Percentiles rank a stretch among this genome's conserved stretches.
Conservation (phyloP, 2,888 invertebrate genomes). For the Parnassius orleans region DNA sequence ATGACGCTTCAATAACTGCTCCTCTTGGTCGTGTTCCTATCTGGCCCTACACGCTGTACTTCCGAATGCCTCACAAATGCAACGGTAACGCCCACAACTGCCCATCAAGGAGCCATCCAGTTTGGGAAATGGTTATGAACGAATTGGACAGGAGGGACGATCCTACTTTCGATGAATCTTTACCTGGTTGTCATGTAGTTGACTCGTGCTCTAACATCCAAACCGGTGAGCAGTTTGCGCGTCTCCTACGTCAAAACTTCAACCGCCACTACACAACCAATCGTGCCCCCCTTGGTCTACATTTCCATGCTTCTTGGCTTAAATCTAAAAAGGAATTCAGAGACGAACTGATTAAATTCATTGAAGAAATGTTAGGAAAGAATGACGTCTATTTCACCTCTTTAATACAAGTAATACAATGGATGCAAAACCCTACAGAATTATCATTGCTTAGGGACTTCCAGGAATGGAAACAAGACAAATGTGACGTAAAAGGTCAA, state of each 20-base stretch:
- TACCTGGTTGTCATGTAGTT: slow-evolving; percentile 97
- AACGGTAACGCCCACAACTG: slow-evolving; percentile 97
- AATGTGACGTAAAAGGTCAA: slow-evolving; percentile 96
- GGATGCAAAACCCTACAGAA: slow-evolving; percentile 98
- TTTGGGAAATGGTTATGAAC: slow-evolving; percentile 99
- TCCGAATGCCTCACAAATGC: slow-evolving; percentile 97
- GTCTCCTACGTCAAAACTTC: slow-evolving; percentile 95
- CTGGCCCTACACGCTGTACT: slow-evolving; percentile 98
- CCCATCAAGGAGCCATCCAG: slow-evolving; percentile 93
- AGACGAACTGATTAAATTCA: slow-evolving; percentile 94
- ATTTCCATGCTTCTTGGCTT: slow-evolving; percentile 97
- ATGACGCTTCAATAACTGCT: slow-evolving; percentile 96
- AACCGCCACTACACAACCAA: slow-evolving; percentile 96
- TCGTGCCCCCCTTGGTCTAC: slow-evolving; percentile 94
- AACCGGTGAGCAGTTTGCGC: slow-evolving; percentile 93
- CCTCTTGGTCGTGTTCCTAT: slow-evolving; percentile 93
- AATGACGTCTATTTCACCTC: slow-evolving; percentile 97
- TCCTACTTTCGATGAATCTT: slow-evolving; percentile 94
- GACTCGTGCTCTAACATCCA: slow-evolving; percentile 97
- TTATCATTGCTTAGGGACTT: slow-evolving; percentile 92
- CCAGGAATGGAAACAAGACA: slow-evolving; percentile 95
- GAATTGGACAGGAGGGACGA: slow-evolving; percentile 96
- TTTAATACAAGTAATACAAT: slow-evolving; percentile 94
- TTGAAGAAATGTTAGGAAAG: slow-evolving; percentile 93
- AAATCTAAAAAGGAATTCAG: slow-evolving; percentile 96